phyloP scores from a whole-genome alignment of 2,113 vertebrate genomes.

The Hipposideros armiger region DNA sequence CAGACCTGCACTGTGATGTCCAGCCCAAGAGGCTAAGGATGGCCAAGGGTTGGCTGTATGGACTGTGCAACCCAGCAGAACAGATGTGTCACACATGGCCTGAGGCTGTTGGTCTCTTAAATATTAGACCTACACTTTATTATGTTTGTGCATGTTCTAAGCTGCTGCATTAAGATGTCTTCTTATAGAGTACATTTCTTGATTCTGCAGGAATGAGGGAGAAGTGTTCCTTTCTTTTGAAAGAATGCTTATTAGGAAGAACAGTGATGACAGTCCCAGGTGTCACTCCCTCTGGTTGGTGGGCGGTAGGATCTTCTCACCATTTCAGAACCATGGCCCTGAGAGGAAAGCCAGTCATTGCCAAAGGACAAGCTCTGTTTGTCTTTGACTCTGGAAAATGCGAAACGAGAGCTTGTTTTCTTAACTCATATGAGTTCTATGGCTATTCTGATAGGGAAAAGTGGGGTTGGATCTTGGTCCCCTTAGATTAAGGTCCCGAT shows the following conservation, averaged over 20 bases:
- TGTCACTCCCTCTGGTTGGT: slow-evolving; percentile 62
- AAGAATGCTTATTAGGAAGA: slow-evolving; percentile 55
- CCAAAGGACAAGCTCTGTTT: slow-evolving; percentile 74
- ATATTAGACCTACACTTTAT: not conserved
- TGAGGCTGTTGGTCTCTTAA: not conserved
- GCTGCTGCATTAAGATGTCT: not conserved
- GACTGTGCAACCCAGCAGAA: not conserved
- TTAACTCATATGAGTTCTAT: not conserved
- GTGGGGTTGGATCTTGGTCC: not conserved
- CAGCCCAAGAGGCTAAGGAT: not conserved
- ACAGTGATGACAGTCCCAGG: not conserved
- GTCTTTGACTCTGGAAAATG: slow-evolving; percentile 76
- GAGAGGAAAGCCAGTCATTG: slow-evolving; percentile 72
- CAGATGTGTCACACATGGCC: not conserved
- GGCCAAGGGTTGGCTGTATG: not conserved
- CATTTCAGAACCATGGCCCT: slow-evolving; percentile 70
- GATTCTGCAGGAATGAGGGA: not conserved
- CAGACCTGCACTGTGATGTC: not conserved
- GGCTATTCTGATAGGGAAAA: not conserved
- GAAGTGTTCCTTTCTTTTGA: slow-evolving; percentile 45
- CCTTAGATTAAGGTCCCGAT: not conserved
- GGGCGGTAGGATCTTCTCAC: slow-evolving; percentile 65
- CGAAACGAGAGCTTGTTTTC: slow-evolving; percentile 72
- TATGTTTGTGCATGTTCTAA: not conserved
- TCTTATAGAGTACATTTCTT: not conserved